Base-by-base conservation (phyloP, 2,113 vertebrate species). In the Hippolais icterina region DNA sequence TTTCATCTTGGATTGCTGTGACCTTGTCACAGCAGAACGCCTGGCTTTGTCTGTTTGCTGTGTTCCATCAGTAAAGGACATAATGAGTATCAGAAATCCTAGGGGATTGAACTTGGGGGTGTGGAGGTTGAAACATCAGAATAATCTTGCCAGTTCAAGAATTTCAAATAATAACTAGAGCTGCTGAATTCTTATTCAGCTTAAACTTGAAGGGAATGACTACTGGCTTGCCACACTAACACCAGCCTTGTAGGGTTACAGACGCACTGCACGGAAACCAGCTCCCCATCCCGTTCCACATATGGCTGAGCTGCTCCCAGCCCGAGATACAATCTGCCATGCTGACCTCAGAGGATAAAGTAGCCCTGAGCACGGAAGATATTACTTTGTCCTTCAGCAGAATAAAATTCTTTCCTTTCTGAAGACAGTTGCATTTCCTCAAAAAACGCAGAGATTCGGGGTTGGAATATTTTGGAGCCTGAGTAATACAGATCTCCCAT, bases 241-340 rank as follows among this genome's bases (percentile, higher is more conserved):
- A 42, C 42, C 37, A 50, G 12, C 2, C 0, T 31, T 46, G 42
- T 31, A 33, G 44, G 75, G 35, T 52, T 71, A 56, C 53, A 27
- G 2, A 3, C 1, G 0, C 1, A 0, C 68, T 46, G 46, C 28
- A 10, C 3, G 16, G 60, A 61, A 50, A 77, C 27, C 33, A 35
- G 39, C 50, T 82, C 81, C 42, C 60, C 46, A 49, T 23, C 64
- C 54, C 0, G 0, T 46, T 93, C 27, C 28, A 37, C 21, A 5
- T 17, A 39, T 7, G 35, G 46, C 85, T 68, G 65, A 75, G 56
- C 46, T 52, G 52, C 71, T 88, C 63, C 70, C 54, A 63, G 8
- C 29, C 15, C 0, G 0, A 77, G 29, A 57, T 19, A 12, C 59
- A 76, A 74, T 44, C 72, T 80, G 60, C 25, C 64, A 47, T 27